A percentile compares a stretch with the other conserved stretches of the same genome.
phyloP scores from a whole-genome alignment of 2,797 vertebrate species.

The Sebastes jordani region DNA sequence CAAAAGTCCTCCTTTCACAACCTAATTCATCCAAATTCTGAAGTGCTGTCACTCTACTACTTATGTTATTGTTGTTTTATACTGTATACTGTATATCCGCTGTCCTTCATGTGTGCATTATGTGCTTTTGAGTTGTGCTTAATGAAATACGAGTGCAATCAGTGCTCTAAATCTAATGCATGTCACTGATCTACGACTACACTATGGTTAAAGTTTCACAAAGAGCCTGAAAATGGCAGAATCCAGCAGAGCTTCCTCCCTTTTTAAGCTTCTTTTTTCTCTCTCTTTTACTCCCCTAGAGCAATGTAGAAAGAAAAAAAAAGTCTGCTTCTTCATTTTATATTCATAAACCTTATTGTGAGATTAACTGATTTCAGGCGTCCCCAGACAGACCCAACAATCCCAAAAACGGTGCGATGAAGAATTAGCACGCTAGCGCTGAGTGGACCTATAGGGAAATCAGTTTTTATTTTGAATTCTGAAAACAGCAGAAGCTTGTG shows the following conservation, averaged over 20 bases:
- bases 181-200: conserved; percentile 60
- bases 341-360: conserved; percentile 24
- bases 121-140: conserved; percentile 84
- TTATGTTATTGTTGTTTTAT: conserved; percentile 4
- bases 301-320: conserved; percentile 10
- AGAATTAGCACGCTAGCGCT: conserved; percentile 8
- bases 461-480: background rate
- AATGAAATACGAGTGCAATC: conserved; percentile 68
- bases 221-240: conserved; percentile 29
- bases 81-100: background rate
- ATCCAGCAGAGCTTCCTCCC: conserved; percentile 13
- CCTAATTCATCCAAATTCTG: background rate
- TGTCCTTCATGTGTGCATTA: conserved; percentile 18
- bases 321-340: conserved; percentile 11
- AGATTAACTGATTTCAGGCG: conserved; percentile 5
- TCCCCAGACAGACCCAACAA: conserved; percentile 15
- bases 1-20: background rate
- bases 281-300: background rate
- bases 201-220: conserved; percentile 55
- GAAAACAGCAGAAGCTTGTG: background rate
- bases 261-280: background rate
- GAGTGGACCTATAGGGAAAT: background rate
- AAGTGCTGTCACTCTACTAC: background rate
- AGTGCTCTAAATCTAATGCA: conserved; percentile 63
- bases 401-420: conserved; percentile 2